Conservation (phyloP, 2,113 vertebrate genomes). For the rat (Rattus norvegicus) region GRCr8 NC_086039.1:104936501-104937000, state of each 20-base stretch:
- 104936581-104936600: constrained; percentile 20
- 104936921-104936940: neutral
- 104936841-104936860: neutral
- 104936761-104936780: neutral
- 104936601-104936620: neutral
- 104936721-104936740: neutral
- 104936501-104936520: neutral
- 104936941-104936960: neutral
- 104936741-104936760: constrained; percentile 9
- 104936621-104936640: neutral
- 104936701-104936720: neutral
- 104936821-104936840: neutral
- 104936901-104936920: constrained; percentile 35
- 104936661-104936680: neutral
- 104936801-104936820: constrained; percentile 2
- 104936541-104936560: neutral
- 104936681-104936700: constrained; percentile 35
- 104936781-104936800: neutral
- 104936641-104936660: neutral
- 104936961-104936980: constrained; percentile 18
- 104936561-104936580: neutral
- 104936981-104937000: neutral
- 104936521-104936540: neutral
- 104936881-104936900: neutral
- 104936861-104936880: constrained; percentile 56